These are phyloP conservation scores for Scaeva pyrastri DNA, from an alignment of 2,888 invertebrate species.

Conservation along the genomic window DNA sequence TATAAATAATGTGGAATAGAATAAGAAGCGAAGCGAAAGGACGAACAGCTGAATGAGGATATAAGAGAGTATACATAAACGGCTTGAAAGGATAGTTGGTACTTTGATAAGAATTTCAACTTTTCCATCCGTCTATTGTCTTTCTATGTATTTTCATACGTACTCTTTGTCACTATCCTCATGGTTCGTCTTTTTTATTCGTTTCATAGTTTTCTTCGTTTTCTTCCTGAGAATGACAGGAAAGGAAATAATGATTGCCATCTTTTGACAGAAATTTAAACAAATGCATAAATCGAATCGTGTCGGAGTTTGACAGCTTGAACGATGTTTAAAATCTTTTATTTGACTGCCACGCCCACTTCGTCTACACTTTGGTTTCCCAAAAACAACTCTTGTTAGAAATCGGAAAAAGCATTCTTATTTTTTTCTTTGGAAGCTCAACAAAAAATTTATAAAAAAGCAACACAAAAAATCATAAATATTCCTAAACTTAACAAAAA, in stretches of 20 bases:
- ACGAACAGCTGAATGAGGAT: background rate
- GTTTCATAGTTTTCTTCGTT: slow-evolving; percentile 17
- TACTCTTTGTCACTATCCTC: slow-evolving; percentile 21
- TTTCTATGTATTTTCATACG: slow-evolving; percentile 9
- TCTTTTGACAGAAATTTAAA: background rate
- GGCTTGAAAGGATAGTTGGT: slow-evolving; percentile 19
- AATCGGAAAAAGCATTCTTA: no score
- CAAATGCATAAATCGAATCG: no score
- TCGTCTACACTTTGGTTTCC: no score
- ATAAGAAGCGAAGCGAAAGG: background rate
- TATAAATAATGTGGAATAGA: background rate
- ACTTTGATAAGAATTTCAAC: slow-evolving; percentile 74
- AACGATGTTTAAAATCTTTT: no score
- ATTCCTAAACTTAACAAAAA: no score
- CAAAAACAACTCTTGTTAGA: no score
- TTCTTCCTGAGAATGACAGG: slow-evolving; percentile 16
- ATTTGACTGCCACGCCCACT: no score
- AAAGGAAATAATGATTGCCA: background rate
- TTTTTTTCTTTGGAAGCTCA: no score
- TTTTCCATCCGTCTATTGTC: slow-evolving; percentile 68
- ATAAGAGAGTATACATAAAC: background rate
- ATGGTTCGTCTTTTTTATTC: slow-evolving; percentile 41
- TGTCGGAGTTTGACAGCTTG: no score
- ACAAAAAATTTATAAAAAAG: no score
- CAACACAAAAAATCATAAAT: no score